Evolutionary conservation across 2,797 vertebrate genomes (phyloP).

Genomic region (Pangasius djambal): DNA sequence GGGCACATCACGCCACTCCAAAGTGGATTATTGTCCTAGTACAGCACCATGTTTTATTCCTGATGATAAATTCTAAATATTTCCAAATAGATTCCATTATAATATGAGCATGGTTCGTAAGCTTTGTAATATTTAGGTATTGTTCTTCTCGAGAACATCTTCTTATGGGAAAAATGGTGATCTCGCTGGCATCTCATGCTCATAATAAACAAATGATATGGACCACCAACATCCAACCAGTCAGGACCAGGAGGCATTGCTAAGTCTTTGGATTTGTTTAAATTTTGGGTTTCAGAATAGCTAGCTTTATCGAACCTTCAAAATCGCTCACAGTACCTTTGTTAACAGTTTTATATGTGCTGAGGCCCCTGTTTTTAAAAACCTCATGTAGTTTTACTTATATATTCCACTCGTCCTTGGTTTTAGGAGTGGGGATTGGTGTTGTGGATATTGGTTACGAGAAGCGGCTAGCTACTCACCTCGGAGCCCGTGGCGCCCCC

Average conservation of each 20-base stretch:
- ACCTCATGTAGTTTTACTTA: not conserved
- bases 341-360: not conserved
- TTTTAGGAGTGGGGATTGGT: slow-evolving; percentile 90
- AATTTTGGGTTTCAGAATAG: not conserved
- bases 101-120: not conserved
- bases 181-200: not conserved
- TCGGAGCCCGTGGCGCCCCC: slow-evolving; percentile 89
- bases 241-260: not conserved
- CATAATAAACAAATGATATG: not conserved
- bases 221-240: not conserved
- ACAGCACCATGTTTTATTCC: not conserved
- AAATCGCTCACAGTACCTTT: not conserved
- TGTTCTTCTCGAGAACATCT: not conserved
- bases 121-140: not conserved
- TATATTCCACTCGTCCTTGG: not conserved
- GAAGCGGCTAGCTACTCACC: slow-evolving; percentile 87
- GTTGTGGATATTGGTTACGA: slow-evolving; percentile 91
- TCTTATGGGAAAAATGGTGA: not conserved
- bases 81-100: no score
- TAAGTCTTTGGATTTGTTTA: not conserved
- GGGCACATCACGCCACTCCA: not conserved
- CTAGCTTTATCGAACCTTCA: not conserved
- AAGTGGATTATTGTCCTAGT: not conserved
- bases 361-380: not conserved
- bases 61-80: not conserved